Base-by-base conservation (phyloP, 2,888 invertebrate genomes). In the Leptopterna dolabrata region DNA sequence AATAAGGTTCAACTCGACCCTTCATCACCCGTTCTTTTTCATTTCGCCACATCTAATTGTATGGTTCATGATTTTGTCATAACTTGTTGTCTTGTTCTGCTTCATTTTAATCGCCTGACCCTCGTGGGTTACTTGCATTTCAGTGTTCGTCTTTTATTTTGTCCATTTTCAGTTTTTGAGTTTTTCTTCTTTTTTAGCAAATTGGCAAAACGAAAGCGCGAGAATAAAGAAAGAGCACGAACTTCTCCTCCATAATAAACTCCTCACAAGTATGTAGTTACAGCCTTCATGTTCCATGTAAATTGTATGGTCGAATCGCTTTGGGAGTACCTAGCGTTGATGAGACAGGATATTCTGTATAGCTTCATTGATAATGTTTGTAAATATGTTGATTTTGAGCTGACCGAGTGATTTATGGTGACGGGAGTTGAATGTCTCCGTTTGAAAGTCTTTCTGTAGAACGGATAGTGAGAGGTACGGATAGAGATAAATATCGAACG, bases 211-310 rank as follows among this genome's bases (percentile, higher is more conserved):
- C 71, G 85, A 85, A 85, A 85, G 73, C 30, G 85, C 85, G 47
- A 85, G 63, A 85, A 85, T 85, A 45, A 71, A 76, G 85, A 85
- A 85, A 85, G 85, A 85, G 36, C 85, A 85, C 73, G 85, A 85
- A 76, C 45, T 85, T 29, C 85, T 85, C 47, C 85, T 85, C 27
- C 85, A 85, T 76, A 85, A 47, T 85, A 85, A 85, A 85, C 85
- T 85, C 45, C 85, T 85, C 85, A 85, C 85, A 85, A 85, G 85
- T 85, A 85, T 85, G 85, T 85, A 63, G 36, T 30, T 30, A 51
- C 29, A 11, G 51, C 14, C 27, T 29, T 81, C 30, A 81, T 4
- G 51, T 3, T 45, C n/a, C 45, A 29, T 27, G n/a, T 36, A 41
- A 0, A 27, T 78, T 45, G 11, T 14, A 45, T 45, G 27, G 27